Percentiles rank a stretch among this genome's conserved stretches.
Conservation (phyloP, 2,888 invertebrate genomes). For the Dysmachus trigonus region DNA sequence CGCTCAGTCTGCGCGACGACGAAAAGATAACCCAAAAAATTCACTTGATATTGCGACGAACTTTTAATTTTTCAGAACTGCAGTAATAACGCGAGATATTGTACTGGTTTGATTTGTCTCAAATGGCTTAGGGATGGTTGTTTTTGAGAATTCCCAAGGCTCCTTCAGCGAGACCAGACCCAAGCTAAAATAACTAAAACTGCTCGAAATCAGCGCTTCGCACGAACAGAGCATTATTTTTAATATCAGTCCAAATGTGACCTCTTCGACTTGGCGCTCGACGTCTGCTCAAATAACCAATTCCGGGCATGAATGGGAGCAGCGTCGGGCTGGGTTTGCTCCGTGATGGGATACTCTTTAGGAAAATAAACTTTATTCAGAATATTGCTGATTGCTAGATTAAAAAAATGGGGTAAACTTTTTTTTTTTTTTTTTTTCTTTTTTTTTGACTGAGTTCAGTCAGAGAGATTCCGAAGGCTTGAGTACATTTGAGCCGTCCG, state of each 20-base stretch:
- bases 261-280: neutral
- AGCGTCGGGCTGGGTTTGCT: neutral
- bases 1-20: neutral
- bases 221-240: constrained; percentile 14
- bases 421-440: no score
- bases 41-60: neutral
- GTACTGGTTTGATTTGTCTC: neutral
- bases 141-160: neutral
- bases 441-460: constrained; percentile 1
- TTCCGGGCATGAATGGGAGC: neutral
- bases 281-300: neutral
- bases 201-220: neutral
- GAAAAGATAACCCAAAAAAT: neutral
- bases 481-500: neutral
- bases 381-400: constrained; percentile 34
- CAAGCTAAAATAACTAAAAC: neutral
- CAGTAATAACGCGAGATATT: neutral
- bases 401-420: constrained; percentile 25
- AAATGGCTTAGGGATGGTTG: neutral
- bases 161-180: neutral
- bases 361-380: constrained; percentile 28
- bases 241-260: constrained; percentile 20
- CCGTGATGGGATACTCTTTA: constrained; percentile 16
- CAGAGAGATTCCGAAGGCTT: neutral
- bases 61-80: neutral